phyloP scores from a whole-genome alignment of 2,113 vertebrate genomes.

The Corythoichthys haematopterus region DNA sequence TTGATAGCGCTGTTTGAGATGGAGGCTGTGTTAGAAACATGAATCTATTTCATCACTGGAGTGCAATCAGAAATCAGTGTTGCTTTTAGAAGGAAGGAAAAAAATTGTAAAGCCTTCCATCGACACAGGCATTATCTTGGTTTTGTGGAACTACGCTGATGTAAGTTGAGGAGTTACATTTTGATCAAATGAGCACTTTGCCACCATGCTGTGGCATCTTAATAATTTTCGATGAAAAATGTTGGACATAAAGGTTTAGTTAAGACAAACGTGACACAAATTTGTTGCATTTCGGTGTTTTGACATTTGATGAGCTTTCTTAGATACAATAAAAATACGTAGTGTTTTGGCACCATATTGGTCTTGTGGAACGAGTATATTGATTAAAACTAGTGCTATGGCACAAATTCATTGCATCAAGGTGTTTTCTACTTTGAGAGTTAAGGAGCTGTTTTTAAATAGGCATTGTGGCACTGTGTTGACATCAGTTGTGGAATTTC shows the following conservation, averaged over 20 bases:
- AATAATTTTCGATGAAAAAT: background rate
- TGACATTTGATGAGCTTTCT: too few relatives aligned
- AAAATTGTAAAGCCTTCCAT: background rate
- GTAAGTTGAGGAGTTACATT: background rate
- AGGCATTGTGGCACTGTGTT: too few relatives aligned
- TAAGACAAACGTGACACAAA: background rate
- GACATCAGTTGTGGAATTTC: too few relatives aligned
- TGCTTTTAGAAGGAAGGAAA: background rate
- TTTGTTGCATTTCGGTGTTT: too few relatives aligned
- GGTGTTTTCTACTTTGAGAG: too few relatives aligned
- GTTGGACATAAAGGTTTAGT: background rate
- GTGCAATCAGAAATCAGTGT: constrained; percentile 6
- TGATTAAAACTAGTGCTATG: background rate
- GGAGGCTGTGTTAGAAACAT: constrained; percentile 2
- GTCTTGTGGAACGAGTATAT: too few relatives aligned
- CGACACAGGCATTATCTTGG: background rate
- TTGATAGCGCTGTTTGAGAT: constrained; percentile 12
- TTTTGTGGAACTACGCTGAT: background rate
- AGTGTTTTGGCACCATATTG: too few relatives aligned
- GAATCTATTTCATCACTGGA: constrained; percentile 20
- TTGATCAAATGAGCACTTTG: background rate
- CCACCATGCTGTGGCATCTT: too few relatives aligned
- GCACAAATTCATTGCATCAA: background rate
- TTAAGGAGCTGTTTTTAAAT: too few relatives aligned
- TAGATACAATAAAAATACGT: too few relatives aligned